Evolutionary conservation across 1,140 invertebrate species (phyloP).

Genomic region (Sitophilus oryzae): DNA sequence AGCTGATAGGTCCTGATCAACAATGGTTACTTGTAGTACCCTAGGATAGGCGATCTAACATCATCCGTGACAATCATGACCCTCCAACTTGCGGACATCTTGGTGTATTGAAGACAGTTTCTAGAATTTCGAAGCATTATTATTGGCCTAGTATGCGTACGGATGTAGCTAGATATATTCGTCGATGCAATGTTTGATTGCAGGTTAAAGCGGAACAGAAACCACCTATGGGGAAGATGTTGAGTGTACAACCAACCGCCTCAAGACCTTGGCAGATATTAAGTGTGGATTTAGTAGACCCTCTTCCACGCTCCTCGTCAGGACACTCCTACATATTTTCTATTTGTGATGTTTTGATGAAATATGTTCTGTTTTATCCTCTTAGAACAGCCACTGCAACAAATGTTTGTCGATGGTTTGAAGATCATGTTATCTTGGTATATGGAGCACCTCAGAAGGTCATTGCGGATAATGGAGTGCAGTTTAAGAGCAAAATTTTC

Average conservation of each 20-base stretch:
- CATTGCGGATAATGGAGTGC: no score
- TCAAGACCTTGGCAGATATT: slow-evolving; percentile 16
- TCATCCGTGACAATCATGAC: slow-evolving; percentile 12
- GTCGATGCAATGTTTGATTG: slow-evolving; percentile 4
- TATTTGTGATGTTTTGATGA: slow-evolving; percentile 14
- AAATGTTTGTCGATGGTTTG: slow-evolving; percentile 2
- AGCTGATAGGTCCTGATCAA: neutral
- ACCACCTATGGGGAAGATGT: slow-evolving; percentile 10
- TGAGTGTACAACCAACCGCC: neutral
- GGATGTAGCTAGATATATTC: slow-evolving; percentile 9
- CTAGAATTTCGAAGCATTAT: slow-evolving; percentile 6
- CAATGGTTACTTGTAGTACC: neutral
- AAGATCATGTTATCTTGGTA: slow-evolving; percentile 16
- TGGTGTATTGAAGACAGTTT: slow-evolving; percentile 27
- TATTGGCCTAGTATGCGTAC: slow-evolving; percentile 18
- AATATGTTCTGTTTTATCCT: slow-evolving; percentile 14
- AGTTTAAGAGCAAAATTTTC: no score
- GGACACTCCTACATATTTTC: slow-evolving; percentile 13
- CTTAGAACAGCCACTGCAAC: slow-evolving; percentile 9
- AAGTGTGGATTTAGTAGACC: slow-evolving; percentile 12
- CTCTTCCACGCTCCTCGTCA: neutral
- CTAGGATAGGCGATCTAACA: neutral
- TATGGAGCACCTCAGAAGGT: slow-evolving; percentile 24
- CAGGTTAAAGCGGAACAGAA: slow-evolving; percentile 16
- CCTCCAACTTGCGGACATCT: slow-evolving; percentile 14